phyloP scores from a whole-genome alignment of 2,888 invertebrate species.

The Tipula helvola region DNA sequence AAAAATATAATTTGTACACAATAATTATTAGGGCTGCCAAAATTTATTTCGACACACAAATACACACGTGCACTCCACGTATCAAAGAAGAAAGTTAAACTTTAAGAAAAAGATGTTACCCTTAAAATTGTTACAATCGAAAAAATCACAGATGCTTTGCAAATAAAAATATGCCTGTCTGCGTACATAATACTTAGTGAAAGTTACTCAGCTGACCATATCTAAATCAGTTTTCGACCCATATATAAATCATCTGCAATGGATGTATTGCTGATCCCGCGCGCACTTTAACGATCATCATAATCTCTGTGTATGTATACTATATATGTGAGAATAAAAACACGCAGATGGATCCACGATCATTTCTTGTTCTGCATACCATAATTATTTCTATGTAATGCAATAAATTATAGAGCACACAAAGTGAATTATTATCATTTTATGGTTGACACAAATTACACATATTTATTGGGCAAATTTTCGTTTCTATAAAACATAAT shows the following conservation, averaged over 20 bases:
- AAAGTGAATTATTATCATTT: constrained; percentile 9
- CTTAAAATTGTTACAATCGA: background rate
- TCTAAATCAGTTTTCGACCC: background rate
- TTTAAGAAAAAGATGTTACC: background rate
- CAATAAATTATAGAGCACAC: background rate
- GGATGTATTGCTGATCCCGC: background rate
- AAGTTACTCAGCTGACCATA: background rate
- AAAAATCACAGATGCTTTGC: background rate
- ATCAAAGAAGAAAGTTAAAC: background rate
- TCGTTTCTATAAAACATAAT: background rate
- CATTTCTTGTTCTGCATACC: background rate
- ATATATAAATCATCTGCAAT: background rate
- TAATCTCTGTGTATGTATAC: background rate
- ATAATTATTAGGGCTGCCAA: background rate
- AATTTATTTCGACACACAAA: background rate
- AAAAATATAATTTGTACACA: background rate
- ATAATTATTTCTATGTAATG: background rate
- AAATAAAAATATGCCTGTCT: background rate
- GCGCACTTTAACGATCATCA: background rate
- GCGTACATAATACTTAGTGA: background rate
- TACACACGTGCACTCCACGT: background rate
- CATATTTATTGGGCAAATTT: constrained; percentile 8
- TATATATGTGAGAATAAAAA: background rate
- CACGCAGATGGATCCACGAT: background rate
- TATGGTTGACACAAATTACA: constrained; percentile 8